These are phyloP conservation scores for Metellina segmentata DNA, from an alignment of 2,888 invertebrate species.

Conservation along the genomic window DNA sequence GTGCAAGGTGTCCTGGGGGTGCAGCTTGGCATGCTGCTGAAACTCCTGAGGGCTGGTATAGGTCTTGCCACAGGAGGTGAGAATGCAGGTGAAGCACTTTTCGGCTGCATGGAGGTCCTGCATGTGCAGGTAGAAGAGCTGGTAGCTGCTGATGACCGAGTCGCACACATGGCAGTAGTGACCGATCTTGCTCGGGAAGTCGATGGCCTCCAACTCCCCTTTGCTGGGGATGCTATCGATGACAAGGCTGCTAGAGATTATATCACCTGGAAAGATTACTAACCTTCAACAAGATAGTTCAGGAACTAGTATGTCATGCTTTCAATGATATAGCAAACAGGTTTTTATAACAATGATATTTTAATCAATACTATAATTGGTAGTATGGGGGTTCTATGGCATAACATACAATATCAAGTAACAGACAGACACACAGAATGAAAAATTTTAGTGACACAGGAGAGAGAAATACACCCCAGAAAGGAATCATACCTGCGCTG, in stretches of 20 bases:
- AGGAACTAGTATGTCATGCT: no score
- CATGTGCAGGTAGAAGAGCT: slow-evolving; percentile 69
- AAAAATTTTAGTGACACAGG: no score
- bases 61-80: slow-evolving; percentile 40
- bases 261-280: slow-evolving; percentile 22
- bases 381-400: no score
- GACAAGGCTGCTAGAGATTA: neutral
- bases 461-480: no score
- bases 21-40: slow-evolving; percentile 33
- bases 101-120: slow-evolving; percentile 61
- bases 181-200: slow-evolving; percentile 51
- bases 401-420: no score
- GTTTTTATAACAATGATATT: no score
- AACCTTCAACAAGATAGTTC: neutral
- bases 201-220: slow-evolving; percentile 19
- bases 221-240: slow-evolving; percentile 32
- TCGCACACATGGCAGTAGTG: slow-evolving; percentile 66
- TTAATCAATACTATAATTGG: no score
- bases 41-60: slow-evolving; percentile 50
- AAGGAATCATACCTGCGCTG: no score
- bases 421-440: no score
- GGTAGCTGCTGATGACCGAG: slow-evolving; percentile 54
- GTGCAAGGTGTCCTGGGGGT: slow-evolving; percentile 51
- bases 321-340: no score
- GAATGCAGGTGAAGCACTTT: slow-evolving; percentile 57